These are phyloP conservation scores for Selene dorsalis DNA, from an alignment of 2,797 vertebrate genomes.

Conservation along the genomic window DNA sequence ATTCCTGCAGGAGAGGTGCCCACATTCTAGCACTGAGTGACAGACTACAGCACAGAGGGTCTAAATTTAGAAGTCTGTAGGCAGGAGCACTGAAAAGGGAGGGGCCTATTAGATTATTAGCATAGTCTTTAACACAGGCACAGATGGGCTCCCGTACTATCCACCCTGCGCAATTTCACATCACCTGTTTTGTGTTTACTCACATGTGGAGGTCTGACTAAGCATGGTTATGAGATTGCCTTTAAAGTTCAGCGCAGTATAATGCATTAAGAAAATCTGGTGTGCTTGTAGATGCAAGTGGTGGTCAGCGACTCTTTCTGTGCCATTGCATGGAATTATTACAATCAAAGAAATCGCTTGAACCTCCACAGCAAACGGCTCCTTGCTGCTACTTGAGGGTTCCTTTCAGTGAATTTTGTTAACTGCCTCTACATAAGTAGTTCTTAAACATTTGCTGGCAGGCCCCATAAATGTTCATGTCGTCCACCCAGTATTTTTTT, in stretches of 20 bases:
- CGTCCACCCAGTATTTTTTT: no score
- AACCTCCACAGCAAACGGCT: not conserved
- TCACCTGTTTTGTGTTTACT: not conserved
- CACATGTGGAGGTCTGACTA: not conserved
- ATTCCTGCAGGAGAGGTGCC: not conserved
- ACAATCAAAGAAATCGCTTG: conserved; percentile 4
- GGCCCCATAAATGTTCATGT: no score
- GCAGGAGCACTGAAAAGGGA: conserved; percentile 2
- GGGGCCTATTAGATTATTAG: not conserved
- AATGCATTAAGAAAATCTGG: not conserved
- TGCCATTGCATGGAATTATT: not conserved
- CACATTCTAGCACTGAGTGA: conserved; percentile 20
- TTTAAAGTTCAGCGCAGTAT: not conserved
- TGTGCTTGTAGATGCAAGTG: not conserved
- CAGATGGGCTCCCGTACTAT: not conserved
- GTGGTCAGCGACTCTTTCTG: not conserved
- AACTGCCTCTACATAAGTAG: not conserved
- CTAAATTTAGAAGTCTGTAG: conserved; percentile 14
- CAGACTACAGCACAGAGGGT: conserved; percentile 12
- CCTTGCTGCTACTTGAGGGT: not conserved
- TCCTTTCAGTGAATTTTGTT: not conserved
- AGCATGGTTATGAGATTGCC: not conserved
- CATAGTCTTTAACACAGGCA: not conserved
- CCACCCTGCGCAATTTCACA: not conserved
- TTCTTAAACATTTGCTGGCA: no score